Base-by-base conservation (phyloP, 1,140 invertebrate genomes). In the Apis dorsata region DNA sequence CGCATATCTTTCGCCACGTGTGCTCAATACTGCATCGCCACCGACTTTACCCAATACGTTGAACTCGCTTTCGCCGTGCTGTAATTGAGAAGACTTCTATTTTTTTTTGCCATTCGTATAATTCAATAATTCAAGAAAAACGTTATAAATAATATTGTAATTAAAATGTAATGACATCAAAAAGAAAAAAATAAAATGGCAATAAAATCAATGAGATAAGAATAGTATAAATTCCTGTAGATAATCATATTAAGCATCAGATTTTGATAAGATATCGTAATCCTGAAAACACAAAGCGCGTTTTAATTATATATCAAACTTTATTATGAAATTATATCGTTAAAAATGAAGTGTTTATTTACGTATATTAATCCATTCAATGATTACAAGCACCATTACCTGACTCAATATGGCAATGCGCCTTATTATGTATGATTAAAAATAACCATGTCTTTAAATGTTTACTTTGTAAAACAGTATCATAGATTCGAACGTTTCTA, bases 51-150 rank as follows among this genome's bases (percentile, higher is more conserved):
- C 98, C n/a, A 97, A 93, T 3, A 98, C 95, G 92, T 99, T 99
- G 94, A 97, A 97, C 90, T 98, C 96, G 92, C 97, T 98, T 94
- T 99, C 98, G 0, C 98, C 98, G 94, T 99, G 98, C 97, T 98
- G 91, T 57, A 90, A 86, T 76, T 51, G 44, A 72, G 66, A 70
- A 21, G 19, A 73, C 17, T 69, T 59, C 15, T 17, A 19, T 62
- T 55, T 44, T n/a, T 17, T 34, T 34, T 34, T 34, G 34, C 34
- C 28, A 34, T 34, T 1, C 17, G 1, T 17, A 57, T 15, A 0
- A 15, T 19, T 9, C 12, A 17, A 15, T 15, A 53, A 3, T 15
- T 17, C 21, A 19, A 12, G 24, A 11, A 19, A 1, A 44, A 34
- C 68, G 4, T 44, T 44, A 44, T 44, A 44, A 44, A 44, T 44